Conservation (phyloP, 2,888 invertebrate genomes). For the Emmelina monodactyla region DNA sequence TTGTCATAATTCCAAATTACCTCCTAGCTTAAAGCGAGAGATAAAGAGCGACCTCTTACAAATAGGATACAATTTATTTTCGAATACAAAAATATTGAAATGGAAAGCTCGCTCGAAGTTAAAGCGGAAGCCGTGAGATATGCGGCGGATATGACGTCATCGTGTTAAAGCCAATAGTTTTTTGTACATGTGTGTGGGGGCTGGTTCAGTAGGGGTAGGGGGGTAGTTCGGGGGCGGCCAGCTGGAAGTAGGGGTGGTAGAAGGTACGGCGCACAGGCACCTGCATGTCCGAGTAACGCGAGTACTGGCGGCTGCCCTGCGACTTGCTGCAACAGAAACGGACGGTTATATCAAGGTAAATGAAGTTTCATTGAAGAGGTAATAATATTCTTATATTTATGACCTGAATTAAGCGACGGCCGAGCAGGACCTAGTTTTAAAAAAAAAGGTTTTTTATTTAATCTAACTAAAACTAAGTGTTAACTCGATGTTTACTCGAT, state of each 20-base stretch:
- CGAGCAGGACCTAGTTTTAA: no score
- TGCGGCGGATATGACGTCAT: conserved; percentile 57
- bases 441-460: no score
- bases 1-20: no score
- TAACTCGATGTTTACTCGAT: no score
- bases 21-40: no score
- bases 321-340: conserved; percentile 37
- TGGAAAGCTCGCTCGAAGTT: conserved; percentile 38
- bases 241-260: conserved; percentile 44
- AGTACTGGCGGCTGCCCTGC: conserved; percentile 48
- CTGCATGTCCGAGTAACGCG: conserved; percentile 56
- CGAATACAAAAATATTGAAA: conserved; percentile 50
- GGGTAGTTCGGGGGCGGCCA: conserved; percentile 37
- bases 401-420: no score
- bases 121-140: conserved; percentile 51
- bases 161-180: conserved; percentile 32
- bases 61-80: no score
- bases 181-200: conserved; percentile 34
- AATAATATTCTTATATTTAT: no score
- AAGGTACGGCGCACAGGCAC: conserved; percentile 44
- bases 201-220: conserved; percentile 45
- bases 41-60: no score
- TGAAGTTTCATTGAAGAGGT: no score
- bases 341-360: not conserved
- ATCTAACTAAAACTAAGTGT: no score